These are phyloP conservation scores for Ceriagrion tenellum DNA, from an alignment of 2,888 invertebrate genomes.

Conservation along the genomic window DNA sequence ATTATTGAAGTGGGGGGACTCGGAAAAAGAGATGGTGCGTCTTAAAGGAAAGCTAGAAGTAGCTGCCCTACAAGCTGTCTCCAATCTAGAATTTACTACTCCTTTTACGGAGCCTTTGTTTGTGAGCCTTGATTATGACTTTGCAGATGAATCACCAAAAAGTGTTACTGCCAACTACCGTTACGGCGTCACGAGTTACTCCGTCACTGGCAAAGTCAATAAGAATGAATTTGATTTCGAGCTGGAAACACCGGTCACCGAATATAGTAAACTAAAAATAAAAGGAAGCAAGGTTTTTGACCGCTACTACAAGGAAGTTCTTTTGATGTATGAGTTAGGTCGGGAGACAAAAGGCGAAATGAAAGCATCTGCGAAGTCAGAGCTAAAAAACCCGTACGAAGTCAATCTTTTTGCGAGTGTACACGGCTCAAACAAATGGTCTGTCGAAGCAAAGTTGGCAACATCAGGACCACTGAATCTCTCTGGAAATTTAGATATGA, in stretches of 20 bases:
- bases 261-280: conserved; percentile 12
- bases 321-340: conserved; percentile 23
- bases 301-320: neutral
- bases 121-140: conserved; percentile 31
- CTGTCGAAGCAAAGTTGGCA: neutral
- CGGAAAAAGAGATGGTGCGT: neutral
- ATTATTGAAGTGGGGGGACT: conserved; percentile 28
- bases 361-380: neutral
- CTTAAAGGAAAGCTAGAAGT: conserved; percentile 37
- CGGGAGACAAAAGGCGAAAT: conserved; percentile 38
- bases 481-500: neutral
- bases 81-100: conserved; percentile 22
- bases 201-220: conserved; percentile 6
- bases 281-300: neutral
- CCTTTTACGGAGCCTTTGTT: conserved; percentile 23
- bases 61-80: neutral
- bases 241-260: neutral
- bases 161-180: conserved; percentile 23
- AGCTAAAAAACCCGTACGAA: neutral
- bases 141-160: conserved; percentile 18
- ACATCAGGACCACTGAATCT: neutral
- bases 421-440: conserved; percentile 35
- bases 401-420: neutral
- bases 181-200: conserved; percentile 19
- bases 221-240: conserved; percentile 35